phyloP scores from a whole-genome alignment of 2,888 invertebrate species.

The Lingula anatina region DNA sequence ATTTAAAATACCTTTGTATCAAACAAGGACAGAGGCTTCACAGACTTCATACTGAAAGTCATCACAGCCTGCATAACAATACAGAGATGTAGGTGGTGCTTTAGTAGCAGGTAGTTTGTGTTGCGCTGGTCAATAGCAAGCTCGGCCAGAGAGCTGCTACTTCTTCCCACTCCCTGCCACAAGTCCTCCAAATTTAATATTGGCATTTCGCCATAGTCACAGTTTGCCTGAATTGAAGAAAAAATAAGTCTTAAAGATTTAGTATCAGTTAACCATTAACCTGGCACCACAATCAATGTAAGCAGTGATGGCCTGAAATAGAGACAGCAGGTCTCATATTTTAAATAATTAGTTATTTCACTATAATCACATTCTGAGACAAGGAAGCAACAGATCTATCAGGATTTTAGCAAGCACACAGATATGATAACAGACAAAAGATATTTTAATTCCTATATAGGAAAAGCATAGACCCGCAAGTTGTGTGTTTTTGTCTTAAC shows the following conservation, averaged over 20 bases:
- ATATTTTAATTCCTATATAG: too few species aligned
- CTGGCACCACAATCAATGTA: too few species aligned
- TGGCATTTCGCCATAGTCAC: slow-evolving; percentile 49
- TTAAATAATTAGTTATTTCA: too few species aligned
- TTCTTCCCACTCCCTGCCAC: slow-evolving; percentile 41
- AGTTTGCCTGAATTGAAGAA: slow-evolving; percentile 36
- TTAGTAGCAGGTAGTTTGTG: slow-evolving; percentile 71
- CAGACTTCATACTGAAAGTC: slow-evolving; percentile 65
- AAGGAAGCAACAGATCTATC: too few species aligned
- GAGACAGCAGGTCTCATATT: too few species aligned
- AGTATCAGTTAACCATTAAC: too few species aligned
- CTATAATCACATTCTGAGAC: too few species aligned
- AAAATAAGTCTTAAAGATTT: neutral
- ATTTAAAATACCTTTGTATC: slow-evolving; percentile 62
- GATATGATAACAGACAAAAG: too few species aligned
- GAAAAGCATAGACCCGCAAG: too few species aligned
- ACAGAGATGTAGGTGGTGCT: slow-evolving; percentile 75
- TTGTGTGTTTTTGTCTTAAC: too few species aligned
- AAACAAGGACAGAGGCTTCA: slow-evolving; percentile 71
- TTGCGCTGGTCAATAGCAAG: slow-evolving; percentile 72
- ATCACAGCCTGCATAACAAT: slow-evolving; percentile 74
- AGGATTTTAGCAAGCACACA: too few species aligned
- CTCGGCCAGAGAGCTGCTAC: slow-evolving; percentile 62
- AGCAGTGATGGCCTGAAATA: too few species aligned
- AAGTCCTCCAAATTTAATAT: slow-evolving; percentile 49